phyloP scores from a whole-genome alignment of 2,797 vertebrate genomes.

The Geotrypetes seraphini region DNA sequence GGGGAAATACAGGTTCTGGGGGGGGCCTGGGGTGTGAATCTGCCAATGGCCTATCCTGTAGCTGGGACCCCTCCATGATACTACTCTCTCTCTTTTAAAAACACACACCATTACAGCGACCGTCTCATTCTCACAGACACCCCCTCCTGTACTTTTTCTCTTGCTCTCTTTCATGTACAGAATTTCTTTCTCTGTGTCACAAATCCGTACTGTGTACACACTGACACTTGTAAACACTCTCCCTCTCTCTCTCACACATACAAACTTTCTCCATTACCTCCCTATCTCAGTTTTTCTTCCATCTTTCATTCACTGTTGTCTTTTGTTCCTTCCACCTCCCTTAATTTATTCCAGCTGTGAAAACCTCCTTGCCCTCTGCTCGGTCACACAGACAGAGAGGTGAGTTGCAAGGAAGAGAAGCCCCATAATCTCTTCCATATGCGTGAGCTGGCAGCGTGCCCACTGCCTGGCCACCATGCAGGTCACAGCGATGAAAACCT shows the following conservation, averaged over 20 bases:
- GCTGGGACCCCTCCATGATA: too few species aligned
- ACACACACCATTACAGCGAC: not conserved
- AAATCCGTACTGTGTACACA: too few species aligned
- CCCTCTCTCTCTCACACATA: conserved; percentile 22
- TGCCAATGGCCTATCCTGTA: too few species aligned
- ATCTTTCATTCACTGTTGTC: conserved; percentile 61
- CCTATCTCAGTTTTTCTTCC: conserved; percentile 53
- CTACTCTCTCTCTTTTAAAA: not conserved
- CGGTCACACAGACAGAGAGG: conserved; percentile 58
- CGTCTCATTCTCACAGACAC: too few species aligned
- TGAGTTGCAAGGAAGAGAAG: conserved; percentile 60
- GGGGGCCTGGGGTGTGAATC: too few species aligned
- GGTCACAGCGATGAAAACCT: conserved; percentile 19
- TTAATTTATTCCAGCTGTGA: conserved; percentile 78
- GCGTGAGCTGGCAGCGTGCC: conserved; percentile 37
- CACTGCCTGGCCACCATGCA: conserved; percentile 9
- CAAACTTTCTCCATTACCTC: conserved; percentile 63
- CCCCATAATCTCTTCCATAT: conserved; percentile 69
- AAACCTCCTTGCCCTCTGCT: conserved; percentile 63
- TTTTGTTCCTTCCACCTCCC: conserved; percentile 38
- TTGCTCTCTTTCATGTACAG: not conserved
- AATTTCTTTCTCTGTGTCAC: too few species aligned
- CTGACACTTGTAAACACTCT: too few species aligned
- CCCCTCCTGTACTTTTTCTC: too few species aligned
- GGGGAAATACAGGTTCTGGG: too few species aligned